Evolutionary conservation across 2,113 vertebrate genomes (phyloP), one percentile per base, ranked within the genome.

Genomic region (Sebastes schlegelii): DNA sequence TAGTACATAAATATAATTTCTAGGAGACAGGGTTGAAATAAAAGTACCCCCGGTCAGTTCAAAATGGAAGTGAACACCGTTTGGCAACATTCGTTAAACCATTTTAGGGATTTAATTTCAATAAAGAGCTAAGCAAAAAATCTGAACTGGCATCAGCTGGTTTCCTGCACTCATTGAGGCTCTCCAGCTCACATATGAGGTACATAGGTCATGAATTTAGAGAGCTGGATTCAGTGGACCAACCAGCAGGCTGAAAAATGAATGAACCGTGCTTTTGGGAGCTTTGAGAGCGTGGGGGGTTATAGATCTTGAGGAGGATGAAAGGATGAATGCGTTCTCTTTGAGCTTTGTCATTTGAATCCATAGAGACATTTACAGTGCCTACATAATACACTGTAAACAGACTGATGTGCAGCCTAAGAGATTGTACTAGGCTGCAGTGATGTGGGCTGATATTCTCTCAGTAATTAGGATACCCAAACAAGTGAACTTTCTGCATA

Each of bases 301-400:
- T 73, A 67, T 23, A 43, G 52, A 81, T 67, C 58, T 73, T 58
- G 17, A 76, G 72, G 66, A 77, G 48, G 52, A 45, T 85, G 58
- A 82, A 68, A 77, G 48, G n/a, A 65, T 77, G 55, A 26, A 71
- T 72, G 51, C 9, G 62, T 58, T 80, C 5, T 74, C 43, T 83
- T 68, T 83, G 62, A 57, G 70, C 13, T 12, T 34, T 21, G 17
- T 40, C 58, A 64, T 69, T 58, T 51, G 7, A 66, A 66, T 77
- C 55, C 51, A 26, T 14, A 55, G 83, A 80, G 57, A 76, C 57
- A 69, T 67, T 6, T 49, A 57, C 34, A 80, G 19, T 17, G 43
- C 43, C 48, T 74, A 43, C 2, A 57, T 51, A 45, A 69, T 34
- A 45, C 12, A 58, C 16, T 73, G 26, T 63, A 64, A 77, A 81